Percentiles rank a stretch among this genome's conserved stretches.
Conservation (phyloP, 2,888 invertebrate species). For the Xanthia icteritia region DNA sequence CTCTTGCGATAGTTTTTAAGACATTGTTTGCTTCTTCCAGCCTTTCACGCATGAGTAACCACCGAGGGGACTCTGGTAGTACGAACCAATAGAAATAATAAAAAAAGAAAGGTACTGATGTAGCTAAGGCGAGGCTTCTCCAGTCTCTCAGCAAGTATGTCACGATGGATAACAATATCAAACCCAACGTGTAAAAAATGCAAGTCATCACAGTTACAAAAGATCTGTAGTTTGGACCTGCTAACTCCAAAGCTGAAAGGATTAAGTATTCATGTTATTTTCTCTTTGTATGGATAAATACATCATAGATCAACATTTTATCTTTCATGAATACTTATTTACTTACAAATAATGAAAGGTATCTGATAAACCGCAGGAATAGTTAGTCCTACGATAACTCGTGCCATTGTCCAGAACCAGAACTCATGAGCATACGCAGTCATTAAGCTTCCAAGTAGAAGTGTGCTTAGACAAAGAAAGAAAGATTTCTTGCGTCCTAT, state of each 20-base stretch:
- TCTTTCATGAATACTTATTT: constrained; percentile 38
- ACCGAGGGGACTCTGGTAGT: constrained; percentile 97
- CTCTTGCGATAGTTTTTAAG: constrained; percentile 93
- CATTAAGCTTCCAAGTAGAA: constrained; percentile 94
- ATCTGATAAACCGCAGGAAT: constrained; percentile 98
- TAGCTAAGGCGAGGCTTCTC: constrained; percentile 94
- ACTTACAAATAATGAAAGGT: constrained; percentile 98
- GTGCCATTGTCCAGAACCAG: constrained; percentile 95
- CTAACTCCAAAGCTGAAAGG: constrained; percentile 95
- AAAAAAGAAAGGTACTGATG: constrained; percentile 95
- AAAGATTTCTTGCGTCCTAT: constrained; percentile 96
- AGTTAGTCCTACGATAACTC: constrained; percentile 96
- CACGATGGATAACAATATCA: constrained; percentile 95
- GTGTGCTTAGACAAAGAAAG: constrained; percentile 95
- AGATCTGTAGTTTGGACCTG: constrained; percentile 97
- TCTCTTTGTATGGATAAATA: background rate
- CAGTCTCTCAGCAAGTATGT: constrained; percentile 96
- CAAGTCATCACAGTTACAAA: constrained; percentile 98
- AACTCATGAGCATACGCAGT: constrained; percentile 95
- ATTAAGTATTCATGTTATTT: constrained; percentile 5
- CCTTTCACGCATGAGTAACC: constrained; percentile 96
- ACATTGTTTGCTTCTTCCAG: constrained; percentile 95
- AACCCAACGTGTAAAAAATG: constrained; percentile 96
- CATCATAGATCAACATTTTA: background rate
- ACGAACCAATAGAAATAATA: constrained; percentile 96